Conservation (phyloP, 2,888 invertebrate genomes). For the Molorchus minor region DNA sequence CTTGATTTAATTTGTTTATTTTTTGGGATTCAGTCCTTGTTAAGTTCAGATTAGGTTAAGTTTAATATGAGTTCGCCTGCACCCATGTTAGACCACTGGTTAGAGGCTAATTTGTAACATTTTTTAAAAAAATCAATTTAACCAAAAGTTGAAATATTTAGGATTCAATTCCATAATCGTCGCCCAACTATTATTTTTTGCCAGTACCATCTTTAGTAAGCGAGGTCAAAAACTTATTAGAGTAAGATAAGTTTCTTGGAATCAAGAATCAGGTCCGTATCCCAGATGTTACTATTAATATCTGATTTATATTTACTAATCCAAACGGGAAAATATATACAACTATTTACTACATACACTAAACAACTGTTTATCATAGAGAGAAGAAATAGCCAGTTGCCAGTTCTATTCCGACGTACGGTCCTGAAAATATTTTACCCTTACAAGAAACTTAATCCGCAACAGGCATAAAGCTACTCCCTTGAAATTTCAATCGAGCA, state of each 20-base stretch:
- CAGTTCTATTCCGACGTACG: neutral
- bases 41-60: too few relatives aligned
- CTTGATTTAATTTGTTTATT: too few relatives aligned
- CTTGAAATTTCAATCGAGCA: conserved; percentile 35
- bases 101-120: too few relatives aligned
- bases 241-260: neutral
- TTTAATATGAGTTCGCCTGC: too few relatives aligned
- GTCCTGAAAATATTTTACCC: conserved; percentile 10
- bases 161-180: too few relatives aligned
- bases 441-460: conserved; percentile 33
- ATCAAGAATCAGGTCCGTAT: neutral
- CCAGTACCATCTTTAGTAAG: too few relatives aligned
- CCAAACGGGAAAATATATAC: too few relatives aligned
- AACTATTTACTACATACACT: neutral
- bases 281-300: neutral
- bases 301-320: neutral
- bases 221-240: neutral
- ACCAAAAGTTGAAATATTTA: too few relatives aligned
- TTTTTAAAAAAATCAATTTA: too few relatives aligned
- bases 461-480: conserved; percentile 39
- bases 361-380: neutral
- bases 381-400: neutral
- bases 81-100: too few relatives aligned
- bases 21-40: too few relatives aligned
- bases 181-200: too few relatives aligned